phyloP scores from a whole-genome alignment of 1,140 invertebrate species.

The Limonius californicus region DNA sequence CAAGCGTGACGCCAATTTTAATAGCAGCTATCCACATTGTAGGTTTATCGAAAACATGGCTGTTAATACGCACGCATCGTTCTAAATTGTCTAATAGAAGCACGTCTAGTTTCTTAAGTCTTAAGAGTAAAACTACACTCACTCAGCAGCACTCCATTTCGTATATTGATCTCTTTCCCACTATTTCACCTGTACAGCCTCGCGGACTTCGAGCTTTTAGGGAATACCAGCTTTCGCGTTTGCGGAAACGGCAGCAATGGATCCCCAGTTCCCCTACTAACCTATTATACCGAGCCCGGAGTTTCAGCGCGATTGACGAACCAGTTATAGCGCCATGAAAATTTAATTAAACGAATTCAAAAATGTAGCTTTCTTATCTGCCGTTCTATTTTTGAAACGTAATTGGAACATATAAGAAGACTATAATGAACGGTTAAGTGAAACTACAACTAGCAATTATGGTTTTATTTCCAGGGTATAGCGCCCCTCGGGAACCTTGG shows the following conservation, averaged over 20 bases:
- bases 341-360: constrained; percentile 11
- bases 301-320: constrained; percentile 9
- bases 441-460: too few species aligned
- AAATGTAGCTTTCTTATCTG: neutral
- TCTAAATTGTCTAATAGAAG: constrained; percentile 3
- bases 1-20: constrained; percentile 13
- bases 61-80: constrained; percentile 11
- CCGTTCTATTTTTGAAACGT: too few species aligned
- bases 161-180: constrained; percentile 36
- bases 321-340: constrained; percentile 8
- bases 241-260: constrained; percentile 29
- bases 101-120: constrained; percentile 8
- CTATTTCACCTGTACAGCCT: constrained; percentile 32
- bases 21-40: constrained; percentile 9
- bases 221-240: constrained; percentile 23
- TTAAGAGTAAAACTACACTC: constrained; percentile 6
- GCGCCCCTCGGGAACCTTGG: too few species aligned
- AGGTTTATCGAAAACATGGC: constrained; percentile 6
- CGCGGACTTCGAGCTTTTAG: constrained; percentile 21
- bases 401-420: too few species aligned
- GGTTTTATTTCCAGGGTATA: too few species aligned
- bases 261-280: constrained; percentile 18
- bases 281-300: constrained; percentile 4
- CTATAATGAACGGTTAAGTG: too few species aligned
- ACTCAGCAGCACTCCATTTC: constrained; percentile 18